Base-by-base conservation (phyloP, 1,140 invertebrate genomes). In the Dreissena rostriformis region DNA sequence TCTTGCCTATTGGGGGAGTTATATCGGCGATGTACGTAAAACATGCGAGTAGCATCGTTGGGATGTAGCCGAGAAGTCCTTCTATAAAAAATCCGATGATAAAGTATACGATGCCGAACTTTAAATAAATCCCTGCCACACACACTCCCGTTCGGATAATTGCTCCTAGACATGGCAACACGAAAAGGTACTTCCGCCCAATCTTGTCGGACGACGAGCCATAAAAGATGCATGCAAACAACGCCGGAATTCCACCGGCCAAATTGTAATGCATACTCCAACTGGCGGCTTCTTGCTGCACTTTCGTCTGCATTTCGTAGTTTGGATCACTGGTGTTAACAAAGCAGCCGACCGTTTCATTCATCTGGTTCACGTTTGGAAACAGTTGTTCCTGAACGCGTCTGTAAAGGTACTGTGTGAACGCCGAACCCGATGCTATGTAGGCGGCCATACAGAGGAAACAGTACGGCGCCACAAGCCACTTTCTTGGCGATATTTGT, bases 151-250 rank as follows among this genome's bases (percentile, higher is more conserved):
- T 26, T 28, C 74, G 24, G 39, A 84, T 28, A 10, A 84, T 15
- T 29, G 65, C 68, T 53, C 82, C 82, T 5, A 78, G 22, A 72
- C 72, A 72, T 24, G 82, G 61, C 8, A 84, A 61, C 68, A 53
- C 67, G 52, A 84, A 84, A 15, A 84, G 53, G 63, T 77, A 84
- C 67, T 84, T 84, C 10, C 82, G 51, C n/a, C 82, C 82, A 70
- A 84, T 77, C 53, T 68, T 77, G 22, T 84, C 82, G 22, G 82
- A 65, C 7, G 29, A 63, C 5, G 82, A 71, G 17, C 82, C 82
- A 4, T 77, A 72, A 61, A 84, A 26, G 14, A 84, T 49, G 61
- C 68, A 77, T 10, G 82, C 74, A 65, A 84, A 71, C 57, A 84
- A n/a, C 8, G 74, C 66, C 2, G 68, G 66, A 63, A 84, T 39